A percentile compares a stretch with the other conserved stretches of the same genome.
phyloP scores from a whole-genome alignment of 2,113 vertebrate species.

The Actinemys pallida region DNA sequence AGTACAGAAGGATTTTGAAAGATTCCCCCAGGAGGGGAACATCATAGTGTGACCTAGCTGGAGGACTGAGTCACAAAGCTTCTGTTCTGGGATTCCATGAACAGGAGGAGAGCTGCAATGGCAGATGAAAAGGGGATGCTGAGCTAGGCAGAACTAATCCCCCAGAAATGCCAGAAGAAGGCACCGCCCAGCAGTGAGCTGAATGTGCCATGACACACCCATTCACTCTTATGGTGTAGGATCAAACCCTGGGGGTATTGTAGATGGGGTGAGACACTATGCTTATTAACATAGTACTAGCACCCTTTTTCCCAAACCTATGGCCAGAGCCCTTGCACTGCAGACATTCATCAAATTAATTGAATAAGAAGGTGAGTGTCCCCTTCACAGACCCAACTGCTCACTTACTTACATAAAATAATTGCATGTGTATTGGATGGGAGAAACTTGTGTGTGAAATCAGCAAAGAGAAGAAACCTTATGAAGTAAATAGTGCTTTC shows the following conservation, averaged over 20 bases:
- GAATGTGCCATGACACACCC: neutral
- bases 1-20: neutral
- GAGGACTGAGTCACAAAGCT: neutral
- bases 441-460: slow-evolving; percentile 21
- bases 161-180: neutral
- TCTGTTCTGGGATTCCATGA: neutral
- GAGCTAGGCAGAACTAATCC: neutral
- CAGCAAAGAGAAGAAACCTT: neutral
- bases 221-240: neutral
- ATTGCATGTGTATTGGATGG: slow-evolving; percentile 7
- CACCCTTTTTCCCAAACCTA: neutral
- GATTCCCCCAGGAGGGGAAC: neutral
- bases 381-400: neutral
- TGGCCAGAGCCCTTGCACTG: neutral
- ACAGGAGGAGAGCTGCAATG: neutral
- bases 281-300: neutral
- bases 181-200: neutral
- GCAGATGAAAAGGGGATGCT: neutral
- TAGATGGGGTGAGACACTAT: neutral
- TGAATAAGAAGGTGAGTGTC: neutral
- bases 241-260: neutral
- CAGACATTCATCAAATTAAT: slow-evolving; percentile 33
- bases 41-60: neutral
- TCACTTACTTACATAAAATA: neutral
- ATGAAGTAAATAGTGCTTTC: neutral